Conservation (phyloP, 2,113 vertebrate species). For the Mirza zaza region DNA sequence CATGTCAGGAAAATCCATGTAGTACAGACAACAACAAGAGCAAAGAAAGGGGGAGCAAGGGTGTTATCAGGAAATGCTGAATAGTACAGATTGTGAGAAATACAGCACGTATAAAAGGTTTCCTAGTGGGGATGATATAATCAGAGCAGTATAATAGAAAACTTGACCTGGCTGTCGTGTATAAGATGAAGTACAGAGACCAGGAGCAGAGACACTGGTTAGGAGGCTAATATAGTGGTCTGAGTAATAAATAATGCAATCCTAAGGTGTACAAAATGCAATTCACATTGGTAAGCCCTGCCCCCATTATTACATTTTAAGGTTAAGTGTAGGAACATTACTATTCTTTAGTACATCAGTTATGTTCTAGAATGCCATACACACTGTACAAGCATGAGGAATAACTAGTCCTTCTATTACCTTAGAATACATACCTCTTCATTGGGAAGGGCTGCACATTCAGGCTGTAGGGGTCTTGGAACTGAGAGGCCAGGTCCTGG, state of each 20-base stretch:
- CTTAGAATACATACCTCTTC: constrained; percentile 90
- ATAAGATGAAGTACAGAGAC: background rate
- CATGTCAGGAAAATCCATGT: background rate
- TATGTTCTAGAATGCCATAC: background rate
- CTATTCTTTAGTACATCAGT: background rate
- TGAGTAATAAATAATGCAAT: background rate
- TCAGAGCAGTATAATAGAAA: background rate
- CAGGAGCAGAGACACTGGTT: background rate
- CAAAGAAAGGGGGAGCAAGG: background rate
- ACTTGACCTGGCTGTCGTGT: background rate
- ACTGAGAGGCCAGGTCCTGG: constrained; percentile 93
- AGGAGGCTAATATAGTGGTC: background rate
- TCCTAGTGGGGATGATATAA: background rate
- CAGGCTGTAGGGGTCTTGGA: constrained; percentile 89
- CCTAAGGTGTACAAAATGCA: background rate
- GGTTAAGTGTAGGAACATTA: background rate
- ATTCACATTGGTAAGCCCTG: background rate
- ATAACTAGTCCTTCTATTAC: background rate
- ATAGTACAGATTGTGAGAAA: background rate
- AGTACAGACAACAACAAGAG: background rate
- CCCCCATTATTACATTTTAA: background rate
- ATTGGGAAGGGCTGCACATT: constrained; percentile 85
- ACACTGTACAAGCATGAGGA: background rate
- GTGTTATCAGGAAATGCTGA: background rate
- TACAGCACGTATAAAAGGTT: background rate